phyloP scores from a whole-genome alignment of 1,140 invertebrate genomes.

The Ostrea edulis region DNA sequence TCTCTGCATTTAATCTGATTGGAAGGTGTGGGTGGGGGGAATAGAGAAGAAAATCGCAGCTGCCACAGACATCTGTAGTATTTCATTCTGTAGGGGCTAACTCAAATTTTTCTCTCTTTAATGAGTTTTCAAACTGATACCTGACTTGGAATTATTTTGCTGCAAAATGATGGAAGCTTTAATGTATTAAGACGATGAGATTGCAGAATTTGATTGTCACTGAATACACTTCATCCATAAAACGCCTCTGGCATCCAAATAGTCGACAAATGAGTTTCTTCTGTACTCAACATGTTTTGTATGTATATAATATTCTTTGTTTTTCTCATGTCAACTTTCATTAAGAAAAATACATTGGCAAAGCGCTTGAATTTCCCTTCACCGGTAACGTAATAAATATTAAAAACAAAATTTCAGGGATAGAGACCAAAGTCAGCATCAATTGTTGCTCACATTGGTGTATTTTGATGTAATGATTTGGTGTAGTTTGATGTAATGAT shows the following conservation, averaged over 20 bases:
- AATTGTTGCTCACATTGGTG: neutral
- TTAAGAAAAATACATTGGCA: neutral
- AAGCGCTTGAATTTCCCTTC: neutral
- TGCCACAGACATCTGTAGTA: neutral
- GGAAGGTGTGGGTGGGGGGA: conserved; percentile 22
- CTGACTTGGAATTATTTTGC: neutral
- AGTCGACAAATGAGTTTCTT: neutral
- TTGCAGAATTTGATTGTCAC: neutral
- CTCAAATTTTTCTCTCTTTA: neutral
- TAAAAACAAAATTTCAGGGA: neutral
- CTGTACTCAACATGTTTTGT: neutral
- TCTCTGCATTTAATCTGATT: conserved; percentile 18
- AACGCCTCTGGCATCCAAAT: neutral
- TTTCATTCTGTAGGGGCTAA: neutral
- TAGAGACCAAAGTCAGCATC: neutral
- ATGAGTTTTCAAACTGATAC: neutral
- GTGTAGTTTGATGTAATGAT: neutral
- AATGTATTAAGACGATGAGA: neutral
- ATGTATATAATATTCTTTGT: neutral
- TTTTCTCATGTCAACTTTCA: neutral
- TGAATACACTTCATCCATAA: neutral
- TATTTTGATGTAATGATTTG: neutral
- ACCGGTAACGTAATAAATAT: neutral
- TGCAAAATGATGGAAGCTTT: neutral
- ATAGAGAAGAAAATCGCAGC: conserved; percentile 17